phyloP scores from a whole-genome alignment of 1,140 invertebrate species.

The Batillaria attramentaria region DNA sequence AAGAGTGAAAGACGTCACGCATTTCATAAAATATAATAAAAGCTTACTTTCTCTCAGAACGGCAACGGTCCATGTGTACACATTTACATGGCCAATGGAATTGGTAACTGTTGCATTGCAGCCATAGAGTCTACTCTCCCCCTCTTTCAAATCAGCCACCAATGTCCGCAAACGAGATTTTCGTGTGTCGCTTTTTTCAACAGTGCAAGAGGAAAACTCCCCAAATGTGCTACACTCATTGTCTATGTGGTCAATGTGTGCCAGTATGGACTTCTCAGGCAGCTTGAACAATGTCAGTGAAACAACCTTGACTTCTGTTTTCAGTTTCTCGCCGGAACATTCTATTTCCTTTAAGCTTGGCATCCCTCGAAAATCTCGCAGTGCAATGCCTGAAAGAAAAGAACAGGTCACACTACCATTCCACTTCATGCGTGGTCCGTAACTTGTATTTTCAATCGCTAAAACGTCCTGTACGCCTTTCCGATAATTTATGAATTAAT shows the following conservation, averaged over 20 bases:
- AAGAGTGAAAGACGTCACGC: too few relatives aligned
- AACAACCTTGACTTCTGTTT: neutral
- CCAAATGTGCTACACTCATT: conserved; percentile 23
- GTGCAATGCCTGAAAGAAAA: conserved; percentile 5
- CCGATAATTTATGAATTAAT: too few relatives aligned
- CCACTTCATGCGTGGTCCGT: too few relatives aligned
- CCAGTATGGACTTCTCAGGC: neutral
- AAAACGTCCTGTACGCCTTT: too few relatives aligned
- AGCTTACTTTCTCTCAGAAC: neutral
- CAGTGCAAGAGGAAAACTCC: conserved; percentile 16
- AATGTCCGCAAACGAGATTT: conserved; percentile 10
- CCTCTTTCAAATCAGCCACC: conserved; percentile 16
- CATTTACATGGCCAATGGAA: neutral
- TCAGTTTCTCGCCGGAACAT: conserved; percentile 17
- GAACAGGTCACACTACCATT: too few relatives aligned
- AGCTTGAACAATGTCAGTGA: neutral
- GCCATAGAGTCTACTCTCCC: neutral
- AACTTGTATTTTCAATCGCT: too few relatives aligned
- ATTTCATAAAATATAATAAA: too few relatives aligned
- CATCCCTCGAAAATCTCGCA: conserved; percentile 8
- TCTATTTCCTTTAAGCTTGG: conserved; percentile 28
- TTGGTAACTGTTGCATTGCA: neutral
- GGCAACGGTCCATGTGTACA: neutral
- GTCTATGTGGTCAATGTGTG: neutral
- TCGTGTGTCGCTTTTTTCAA: conserved; percentile 1